Conservation (phyloP, 2,888 invertebrate species). For the Lithophane semibrunnea region DNA sequence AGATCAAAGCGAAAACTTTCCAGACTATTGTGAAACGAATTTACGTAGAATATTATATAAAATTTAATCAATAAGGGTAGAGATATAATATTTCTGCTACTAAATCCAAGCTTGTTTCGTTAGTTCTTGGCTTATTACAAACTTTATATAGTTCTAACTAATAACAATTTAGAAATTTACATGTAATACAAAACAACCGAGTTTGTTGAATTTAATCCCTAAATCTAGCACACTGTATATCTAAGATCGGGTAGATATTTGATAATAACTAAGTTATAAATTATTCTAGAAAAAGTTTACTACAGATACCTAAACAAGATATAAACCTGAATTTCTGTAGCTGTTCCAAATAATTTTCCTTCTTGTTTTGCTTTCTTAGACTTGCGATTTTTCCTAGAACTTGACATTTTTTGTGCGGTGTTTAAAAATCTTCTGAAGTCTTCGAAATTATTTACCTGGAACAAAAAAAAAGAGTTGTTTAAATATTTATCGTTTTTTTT, state of each 20-base stretch:
- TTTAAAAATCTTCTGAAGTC: background rate
- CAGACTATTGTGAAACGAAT: conserved; percentile 40
- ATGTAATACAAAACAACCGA: background rate
- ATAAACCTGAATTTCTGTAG: background rate
- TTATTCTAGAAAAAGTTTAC: background rate
- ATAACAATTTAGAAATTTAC: conserved; percentile 21
- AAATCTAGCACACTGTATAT: background rate
- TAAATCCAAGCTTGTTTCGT: conserved; percentile 8
- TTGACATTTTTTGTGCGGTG: no score
- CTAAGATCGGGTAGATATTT: background rate
- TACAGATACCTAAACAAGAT: background rate
- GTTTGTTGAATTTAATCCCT: conserved; percentile 4
- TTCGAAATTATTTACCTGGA: conserved; percentile 52
- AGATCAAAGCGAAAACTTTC: conserved; percentile 57
- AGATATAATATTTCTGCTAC: conserved; percentile 1
- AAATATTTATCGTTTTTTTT: background rate
- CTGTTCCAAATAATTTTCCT: background rate
- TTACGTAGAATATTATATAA: conserved; percentile 18
- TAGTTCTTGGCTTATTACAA: conserved; percentile 4
- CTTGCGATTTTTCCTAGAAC: background rate
- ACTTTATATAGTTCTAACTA: conserved; percentile 15
- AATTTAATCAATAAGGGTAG: conserved; percentile 37
- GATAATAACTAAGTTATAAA: background rate
- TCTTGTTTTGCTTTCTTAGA: background rate
- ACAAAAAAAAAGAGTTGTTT: conserved; percentile 17